Evolutionary conservation across 2,113 vertebrate genomes (phyloP), one percentile per base, ranked within the genome.

Genomic region (Lagopus leucura): DNA sequence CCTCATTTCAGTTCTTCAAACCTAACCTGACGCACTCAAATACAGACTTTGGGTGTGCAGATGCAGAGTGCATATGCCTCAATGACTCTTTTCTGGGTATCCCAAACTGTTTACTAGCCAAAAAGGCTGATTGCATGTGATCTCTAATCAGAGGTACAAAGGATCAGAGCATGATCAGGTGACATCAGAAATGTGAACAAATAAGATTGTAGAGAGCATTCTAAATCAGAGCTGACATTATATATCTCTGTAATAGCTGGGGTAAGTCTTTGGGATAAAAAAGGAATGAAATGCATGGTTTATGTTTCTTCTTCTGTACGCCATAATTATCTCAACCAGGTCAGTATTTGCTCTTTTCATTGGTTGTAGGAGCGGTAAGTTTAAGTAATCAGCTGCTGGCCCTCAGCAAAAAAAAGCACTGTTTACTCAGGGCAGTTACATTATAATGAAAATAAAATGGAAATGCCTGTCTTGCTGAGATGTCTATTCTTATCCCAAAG

Each of bases 281-380:
- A 67, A 76, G 6, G 38, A 38, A 7, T 21, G 18, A 88, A 76
- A 5, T 9, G 6, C 4, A 0, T 30, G 2, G 5, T 80, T 76
- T 86, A 52, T 65, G 88, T 80, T 95, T 73, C 25, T 83, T 30
- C 73, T 80, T 15, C 17, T 57, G 36, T 30, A 25, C 48, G 12
- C 55, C 73, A 9, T 61, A 83, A 66, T 81, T 5, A 3, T 38
- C 40, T 83, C 84, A 81, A 88, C 43, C 45, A 54, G 24, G 25
- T 45, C 1, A 1, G 45, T 75, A 66, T 67, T 79, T 74, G 40
- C 48, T 40, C 22, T 71, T 42, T 61, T 76, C n/a, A 13, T 66
- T 58, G 83, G 60, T 73, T 27, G 82, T 65, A 74, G 36, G 30
- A 45, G 8, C 36, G 18, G 0, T 63, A 87, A 82, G 15, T 66